phyloP scores from a whole-genome alignment of 2,888 invertebrate genomes.

The Tachina fera region DNA sequence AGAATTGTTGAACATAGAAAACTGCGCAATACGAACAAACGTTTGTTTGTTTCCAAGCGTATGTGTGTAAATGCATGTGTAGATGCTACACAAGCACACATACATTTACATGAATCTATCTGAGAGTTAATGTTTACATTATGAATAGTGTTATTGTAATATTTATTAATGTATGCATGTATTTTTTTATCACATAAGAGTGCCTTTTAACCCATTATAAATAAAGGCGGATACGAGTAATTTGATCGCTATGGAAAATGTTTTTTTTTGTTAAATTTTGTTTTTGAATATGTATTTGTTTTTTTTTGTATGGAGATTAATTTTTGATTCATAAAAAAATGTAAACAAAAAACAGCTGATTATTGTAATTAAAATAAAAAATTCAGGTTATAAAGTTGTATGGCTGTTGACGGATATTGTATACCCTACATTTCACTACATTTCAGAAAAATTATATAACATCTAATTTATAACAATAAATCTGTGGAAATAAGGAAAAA shows the following conservation, averaged over 20 bases:
- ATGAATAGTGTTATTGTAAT: conserved; percentile 24
- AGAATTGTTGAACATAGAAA: conserved; percentile 39
- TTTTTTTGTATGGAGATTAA: conserved; percentile 6
- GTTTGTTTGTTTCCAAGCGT: conserved; percentile 14
- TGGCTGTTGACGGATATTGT: background rate
- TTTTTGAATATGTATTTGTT: background rate
- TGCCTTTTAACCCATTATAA: conserved; percentile 38
- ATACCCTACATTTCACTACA: background rate
- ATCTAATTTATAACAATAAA: too few relatives aligned
- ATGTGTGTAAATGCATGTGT: background rate
- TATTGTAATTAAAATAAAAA: conserved; percentile 4
- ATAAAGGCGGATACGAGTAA: conserved; percentile 22
- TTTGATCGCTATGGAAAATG: conserved; percentile 19
- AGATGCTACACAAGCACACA: background rate
- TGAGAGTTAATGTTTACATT: conserved; percentile 11
- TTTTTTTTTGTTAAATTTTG: conserved; percentile 1
- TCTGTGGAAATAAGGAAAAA: too few relatives aligned
- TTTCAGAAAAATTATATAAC: too few relatives aligned
- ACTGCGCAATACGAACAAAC: conserved; percentile 65
- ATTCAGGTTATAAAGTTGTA: background rate
- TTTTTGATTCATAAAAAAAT: background rate
- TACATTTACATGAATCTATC: background rate
- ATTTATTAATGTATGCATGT: background rate
- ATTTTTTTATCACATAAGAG: conserved; percentile 20
- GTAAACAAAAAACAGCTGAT: conserved; percentile 37